Evolutionary conservation across 2,113 vertebrate genomes (phyloP).

Genomic region (Artemisiospiza belli): DNA sequence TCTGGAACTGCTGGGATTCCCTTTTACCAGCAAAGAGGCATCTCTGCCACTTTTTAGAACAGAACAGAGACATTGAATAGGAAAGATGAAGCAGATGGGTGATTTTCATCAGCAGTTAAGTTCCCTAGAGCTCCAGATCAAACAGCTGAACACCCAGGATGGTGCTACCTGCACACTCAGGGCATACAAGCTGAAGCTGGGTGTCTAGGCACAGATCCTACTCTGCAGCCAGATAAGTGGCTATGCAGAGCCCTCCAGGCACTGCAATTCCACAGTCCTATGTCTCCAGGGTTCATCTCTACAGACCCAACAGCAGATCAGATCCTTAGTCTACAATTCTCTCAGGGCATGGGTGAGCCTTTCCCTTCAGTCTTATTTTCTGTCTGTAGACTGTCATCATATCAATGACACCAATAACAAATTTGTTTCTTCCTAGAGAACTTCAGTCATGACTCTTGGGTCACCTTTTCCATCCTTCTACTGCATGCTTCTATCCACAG

Average conservation of each 20-base stretch:
- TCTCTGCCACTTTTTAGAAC: neutral
- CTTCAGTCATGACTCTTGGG: neutral
- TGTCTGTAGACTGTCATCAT: neutral
- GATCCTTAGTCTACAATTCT: neutral
- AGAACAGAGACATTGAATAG: neutral
- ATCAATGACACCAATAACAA: neutral
- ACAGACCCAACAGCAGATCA: neutral
- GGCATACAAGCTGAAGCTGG: neutral
- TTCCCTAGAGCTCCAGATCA: neutral
- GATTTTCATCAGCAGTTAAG: neutral
- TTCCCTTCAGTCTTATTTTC: neutral
- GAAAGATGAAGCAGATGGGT: neutral
- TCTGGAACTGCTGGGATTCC: neutral
- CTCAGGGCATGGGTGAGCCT: neutral
- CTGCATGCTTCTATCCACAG: neutral
- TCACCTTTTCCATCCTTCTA: constrained; percentile 23
- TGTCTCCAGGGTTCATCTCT: neutral
- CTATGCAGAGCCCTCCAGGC: neutral
- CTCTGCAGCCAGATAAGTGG: neutral
- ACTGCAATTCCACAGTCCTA: neutral
- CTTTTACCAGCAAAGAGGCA: neutral
- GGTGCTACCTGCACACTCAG: neutral
- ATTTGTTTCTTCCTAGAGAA: neutral
- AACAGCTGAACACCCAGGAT: neutral
- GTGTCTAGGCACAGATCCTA: neutral